Evolutionary conservation across 2,888 invertebrate genomes (phyloP).

Genomic region (Meiosimyza decipiens): DNA sequence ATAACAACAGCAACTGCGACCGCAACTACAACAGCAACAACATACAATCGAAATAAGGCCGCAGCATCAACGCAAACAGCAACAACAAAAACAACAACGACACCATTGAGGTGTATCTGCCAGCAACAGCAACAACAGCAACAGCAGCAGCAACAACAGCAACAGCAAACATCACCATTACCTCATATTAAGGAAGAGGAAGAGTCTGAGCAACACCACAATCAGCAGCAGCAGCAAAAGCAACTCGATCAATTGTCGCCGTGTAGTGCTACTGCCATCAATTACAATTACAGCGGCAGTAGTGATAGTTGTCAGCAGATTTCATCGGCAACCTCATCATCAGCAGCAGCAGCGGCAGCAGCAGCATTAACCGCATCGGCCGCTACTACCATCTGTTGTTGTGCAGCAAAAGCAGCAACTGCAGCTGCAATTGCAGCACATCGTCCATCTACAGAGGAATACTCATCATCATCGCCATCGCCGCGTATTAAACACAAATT

Average conservation of each 20-base stretch:
- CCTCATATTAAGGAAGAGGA: constrained; percentile 88
- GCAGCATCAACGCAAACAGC: constrained; percentile 36
- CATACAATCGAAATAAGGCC: constrained; percentile 9
- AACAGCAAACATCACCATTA: constrained; percentile 74
- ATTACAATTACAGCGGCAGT: constrained; percentile 36
- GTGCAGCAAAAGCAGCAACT: not conserved
- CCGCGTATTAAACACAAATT: constrained; percentile 66
- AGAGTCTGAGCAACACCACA: constrained; percentile 69
- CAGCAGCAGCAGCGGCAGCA: constrained; percentile 38
- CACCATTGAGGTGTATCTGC: constrained; percentile 42
- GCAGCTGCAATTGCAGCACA: not conserved
- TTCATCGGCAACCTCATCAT: constrained; percentile 60
- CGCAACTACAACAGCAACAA: constrained; percentile 43
- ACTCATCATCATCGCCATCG: constrained; percentile 59
- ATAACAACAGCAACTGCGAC: constrained; percentile 40
- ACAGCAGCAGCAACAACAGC: constrained; percentile 46
- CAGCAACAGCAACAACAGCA: constrained; percentile 47
- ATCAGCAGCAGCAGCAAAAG: constrained; percentile 49
- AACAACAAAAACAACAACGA: constrained; percentile 46
- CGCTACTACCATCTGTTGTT: not conserved
- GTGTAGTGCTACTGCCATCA: constrained; percentile 43
- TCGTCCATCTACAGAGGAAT: constrained; percentile 15
- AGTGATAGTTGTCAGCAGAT: constrained; percentile 37
- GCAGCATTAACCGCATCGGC: not conserved
- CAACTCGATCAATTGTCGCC: constrained; percentile 44